Evolutionary conservation across 2,888 invertebrate species (phyloP).

Genomic region (Galeopsomyia nigrocyanea): DNA sequence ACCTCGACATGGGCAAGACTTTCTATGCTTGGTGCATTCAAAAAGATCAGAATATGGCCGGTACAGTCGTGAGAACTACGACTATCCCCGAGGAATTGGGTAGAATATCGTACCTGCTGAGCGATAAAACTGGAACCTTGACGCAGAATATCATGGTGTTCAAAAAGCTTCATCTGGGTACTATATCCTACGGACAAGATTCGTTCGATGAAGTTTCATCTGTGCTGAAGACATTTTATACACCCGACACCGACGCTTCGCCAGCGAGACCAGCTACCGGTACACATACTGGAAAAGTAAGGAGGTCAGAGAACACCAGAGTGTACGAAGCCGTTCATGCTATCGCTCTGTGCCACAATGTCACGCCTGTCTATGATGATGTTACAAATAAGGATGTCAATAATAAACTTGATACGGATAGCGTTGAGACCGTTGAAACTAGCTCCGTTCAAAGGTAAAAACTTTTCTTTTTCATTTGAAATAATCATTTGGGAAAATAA

Average conservation of each 20-base stretch:
- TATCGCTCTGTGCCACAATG: slow-evolving; percentile 97
- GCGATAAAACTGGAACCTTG: slow-evolving; percentile 98
- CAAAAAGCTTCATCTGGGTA: slow-evolving; percentile 94
- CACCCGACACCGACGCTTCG: slow-evolving; percentile 54
- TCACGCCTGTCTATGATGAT: slow-evolving; percentile 95
- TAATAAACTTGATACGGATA: slow-evolving; percentile 60
- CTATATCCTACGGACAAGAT: slow-evolving; percentile 89
- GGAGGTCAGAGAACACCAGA: slow-evolving; percentile 79
- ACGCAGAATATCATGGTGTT: slow-evolving; percentile 99
- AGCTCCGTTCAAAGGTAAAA: slow-evolving; percentile 65
- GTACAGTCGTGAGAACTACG: slow-evolving; percentile 95
- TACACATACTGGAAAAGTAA: slow-evolving; percentile 69
- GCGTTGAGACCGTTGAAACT: slow-evolving; percentile 62
- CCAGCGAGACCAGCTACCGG: slow-evolving; percentile 51
- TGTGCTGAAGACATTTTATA: slow-evolving; percentile 60
- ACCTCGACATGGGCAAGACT: slow-evolving; percentile 98
- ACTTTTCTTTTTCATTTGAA: neutral
- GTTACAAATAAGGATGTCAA: slow-evolving; percentile 49
- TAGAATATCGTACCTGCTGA: slow-evolving; percentile 94
- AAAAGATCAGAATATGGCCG: slow-evolving; percentile 91
- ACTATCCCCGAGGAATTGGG: slow-evolving; percentile 99
- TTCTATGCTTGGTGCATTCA: slow-evolving; percentile 98
- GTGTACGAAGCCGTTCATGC: slow-evolving; percentile 94
- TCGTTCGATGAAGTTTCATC: slow-evolving; percentile 83
- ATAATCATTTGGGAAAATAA: neutral